Conservation (phyloP, 2,113 vertebrate genomes). For the Saguinus midas region DNA sequence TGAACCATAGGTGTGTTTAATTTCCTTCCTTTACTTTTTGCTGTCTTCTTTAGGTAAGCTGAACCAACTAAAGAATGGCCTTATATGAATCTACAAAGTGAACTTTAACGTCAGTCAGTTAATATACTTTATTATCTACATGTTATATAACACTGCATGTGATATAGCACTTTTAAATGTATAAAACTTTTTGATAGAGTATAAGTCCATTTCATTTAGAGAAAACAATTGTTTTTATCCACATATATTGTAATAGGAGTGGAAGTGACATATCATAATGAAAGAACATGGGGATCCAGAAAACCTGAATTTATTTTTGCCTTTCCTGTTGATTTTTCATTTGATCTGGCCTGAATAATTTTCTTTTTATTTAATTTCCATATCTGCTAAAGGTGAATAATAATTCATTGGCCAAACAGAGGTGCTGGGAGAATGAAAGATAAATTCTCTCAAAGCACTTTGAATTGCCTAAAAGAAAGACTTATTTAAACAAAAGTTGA, state of each 20-base stretch:
- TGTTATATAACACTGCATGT: neutral
- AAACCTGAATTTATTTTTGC: constrained; percentile 21
- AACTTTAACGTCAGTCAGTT: constrained; percentile 24
- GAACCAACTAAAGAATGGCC: constrained; percentile 4
- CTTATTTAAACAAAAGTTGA: constrained; percentile 22
- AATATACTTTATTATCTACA: constrained; percentile 9
- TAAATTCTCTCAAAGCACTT: constrained; percentile 18
- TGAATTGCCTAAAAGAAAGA: constrained; percentile 42
- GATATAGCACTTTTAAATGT: neutral
- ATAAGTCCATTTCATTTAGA: neutral
- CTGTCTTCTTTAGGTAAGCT: constrained; percentile 25
- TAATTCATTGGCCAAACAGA: constrained; percentile 39
- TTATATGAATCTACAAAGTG: neutral
- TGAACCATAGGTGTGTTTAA: constrained; percentile 51
- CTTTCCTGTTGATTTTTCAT: constrained; percentile 12
- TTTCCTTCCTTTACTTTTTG: constrained; percentile 47
- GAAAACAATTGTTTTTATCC: neutral
- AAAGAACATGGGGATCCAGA: neutral
- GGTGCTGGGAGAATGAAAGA: constrained; percentile 59
- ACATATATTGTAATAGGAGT: neutral
- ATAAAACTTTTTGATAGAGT: constrained; percentile 12
- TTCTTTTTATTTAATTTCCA: neutral
- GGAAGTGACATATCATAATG: neutral
- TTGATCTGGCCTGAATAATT: constrained; percentile 21
- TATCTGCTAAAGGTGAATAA: constrained; percentile 24